These are phyloP conservation scores for Tuberolachnus salignus DNA, from an alignment of 2,888 invertebrate species.

Conservation along the genomic window DNA sequence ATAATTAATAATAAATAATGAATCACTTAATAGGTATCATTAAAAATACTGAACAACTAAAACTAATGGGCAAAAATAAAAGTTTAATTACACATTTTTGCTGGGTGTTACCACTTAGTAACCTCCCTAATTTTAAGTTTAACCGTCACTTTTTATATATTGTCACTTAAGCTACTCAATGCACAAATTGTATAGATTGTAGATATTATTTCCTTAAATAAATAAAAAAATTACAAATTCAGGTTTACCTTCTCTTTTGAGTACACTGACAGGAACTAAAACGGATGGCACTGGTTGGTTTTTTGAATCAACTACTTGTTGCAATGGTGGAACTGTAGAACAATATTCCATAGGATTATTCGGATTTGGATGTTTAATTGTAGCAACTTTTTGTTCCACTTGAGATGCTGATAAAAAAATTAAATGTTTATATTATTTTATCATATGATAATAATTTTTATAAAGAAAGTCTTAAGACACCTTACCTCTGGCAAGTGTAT, in stretches of 20 bases:
- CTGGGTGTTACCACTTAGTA: too few relatives aligned
- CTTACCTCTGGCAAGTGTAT: constrained; percentile 66
- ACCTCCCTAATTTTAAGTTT: too few relatives aligned
- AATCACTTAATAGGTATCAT: neutral
- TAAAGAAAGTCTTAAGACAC: neutral
- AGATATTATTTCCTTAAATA: too few relatives aligned
- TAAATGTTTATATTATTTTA: neutral
- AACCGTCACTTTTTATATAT: too few relatives aligned
- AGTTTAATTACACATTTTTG: neutral
- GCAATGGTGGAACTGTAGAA: constrained; percentile 78
- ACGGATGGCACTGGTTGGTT: constrained; percentile 70
- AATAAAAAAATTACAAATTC: neutral
- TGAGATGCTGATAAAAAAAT: constrained; percentile 28
- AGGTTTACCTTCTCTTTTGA: constrained; percentile 71
- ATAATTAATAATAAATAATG: neutral
- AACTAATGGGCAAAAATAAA: neutral
- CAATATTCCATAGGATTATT: constrained; percentile 89
- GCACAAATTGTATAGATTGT: too few relatives aligned
- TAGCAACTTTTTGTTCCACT: constrained; percentile 48
- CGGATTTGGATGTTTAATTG: constrained; percentile 68
- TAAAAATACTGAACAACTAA: neutral
- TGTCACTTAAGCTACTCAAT: too few relatives aligned
- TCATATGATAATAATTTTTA: neutral
- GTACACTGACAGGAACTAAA: constrained; percentile 83
- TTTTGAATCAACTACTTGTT: constrained; percentile 69